Evolutionary conservation across 2,113 vertebrate genomes (phyloP).

Genomic region (Glaucidium brasilianum): DNA sequence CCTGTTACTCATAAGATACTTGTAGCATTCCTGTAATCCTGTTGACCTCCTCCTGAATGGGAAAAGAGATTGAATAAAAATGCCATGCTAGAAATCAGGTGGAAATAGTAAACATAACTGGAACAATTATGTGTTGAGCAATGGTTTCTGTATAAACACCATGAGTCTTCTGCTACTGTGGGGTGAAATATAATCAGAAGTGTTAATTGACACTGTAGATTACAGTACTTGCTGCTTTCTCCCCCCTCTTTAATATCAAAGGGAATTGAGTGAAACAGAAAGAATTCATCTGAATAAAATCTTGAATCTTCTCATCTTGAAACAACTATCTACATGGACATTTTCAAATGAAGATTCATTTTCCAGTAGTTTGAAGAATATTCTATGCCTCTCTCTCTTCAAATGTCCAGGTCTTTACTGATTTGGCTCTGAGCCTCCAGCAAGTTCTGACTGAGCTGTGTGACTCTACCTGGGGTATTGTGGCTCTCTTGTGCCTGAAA

Average conservation of each 20-base stretch:
- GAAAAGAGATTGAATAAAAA: background rate
- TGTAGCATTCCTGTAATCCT: background rate
- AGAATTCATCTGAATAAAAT: background rate
- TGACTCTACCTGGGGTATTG: background rate
- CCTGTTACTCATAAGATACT: background rate
- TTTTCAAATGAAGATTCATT: background rate
- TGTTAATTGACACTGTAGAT: background rate
- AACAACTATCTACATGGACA: background rate
- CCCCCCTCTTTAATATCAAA: background rate
- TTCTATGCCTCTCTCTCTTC: background rate
- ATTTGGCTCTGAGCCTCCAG: background rate
- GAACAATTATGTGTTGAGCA: background rate
- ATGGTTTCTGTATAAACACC: background rate
- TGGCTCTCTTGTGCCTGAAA: background rate
- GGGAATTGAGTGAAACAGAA: background rate
- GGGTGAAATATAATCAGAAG: background rate
- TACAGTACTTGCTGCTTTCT: background rate
- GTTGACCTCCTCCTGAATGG: background rate
- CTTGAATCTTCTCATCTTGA: background rate
- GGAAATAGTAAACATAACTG: background rate
- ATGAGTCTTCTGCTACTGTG: background rate
- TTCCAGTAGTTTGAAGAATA: background rate
- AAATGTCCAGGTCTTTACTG: background rate
- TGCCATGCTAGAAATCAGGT: background rate
- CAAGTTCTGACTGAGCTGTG: background rate